A percentile compares a stretch with the other conserved stretches of the same genome.
These are phyloP conservation scores for Nesidiocoris tenuis DNA, from an alignment of 2,888 invertebrate genomes.

Conservation along the genomic window DNA sequence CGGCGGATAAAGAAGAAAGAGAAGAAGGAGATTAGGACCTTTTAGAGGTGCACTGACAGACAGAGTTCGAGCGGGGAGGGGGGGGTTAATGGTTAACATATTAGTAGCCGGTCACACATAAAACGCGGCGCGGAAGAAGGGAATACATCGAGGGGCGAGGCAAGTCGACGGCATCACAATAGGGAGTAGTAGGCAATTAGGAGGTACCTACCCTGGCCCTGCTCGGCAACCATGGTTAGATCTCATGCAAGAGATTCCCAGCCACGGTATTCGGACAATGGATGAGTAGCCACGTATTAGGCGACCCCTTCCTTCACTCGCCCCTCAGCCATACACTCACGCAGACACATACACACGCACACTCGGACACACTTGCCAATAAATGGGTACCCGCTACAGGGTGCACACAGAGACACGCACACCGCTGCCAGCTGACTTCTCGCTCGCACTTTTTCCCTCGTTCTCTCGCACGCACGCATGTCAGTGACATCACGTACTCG, in stretches of 20 bases:
- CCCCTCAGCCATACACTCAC: neutral
- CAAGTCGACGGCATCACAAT: conserved; percentile 9
- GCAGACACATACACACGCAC: neutral
- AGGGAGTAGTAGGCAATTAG: conserved; percentile 32
- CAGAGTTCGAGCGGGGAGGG: too few relatives aligned
- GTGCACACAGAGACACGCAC: too few relatives aligned
- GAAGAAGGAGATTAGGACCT: neutral
- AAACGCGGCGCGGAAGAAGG: conserved; percentile 1
- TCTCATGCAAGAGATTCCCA: conserved; percentile 32
- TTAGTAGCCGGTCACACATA: conserved; percentile 39
- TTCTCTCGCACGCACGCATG: neutral
- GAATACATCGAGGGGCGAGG: conserved; percentile 9
- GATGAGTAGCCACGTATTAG: conserved; percentile 5
- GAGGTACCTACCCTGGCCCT: neutral
- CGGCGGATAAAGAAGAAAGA: conserved; percentile 50
- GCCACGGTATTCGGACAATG: conserved; percentile 16
- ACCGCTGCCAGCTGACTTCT: too few relatives aligned
- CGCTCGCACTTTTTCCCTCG: neutral
- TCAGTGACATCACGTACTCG: neutral
- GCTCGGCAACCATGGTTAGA: conserved; percentile 9
- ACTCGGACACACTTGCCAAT: too few relatives aligned
- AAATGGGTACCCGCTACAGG: too few relatives aligned
- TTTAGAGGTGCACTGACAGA: too few relatives aligned
- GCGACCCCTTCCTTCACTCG: neutral
- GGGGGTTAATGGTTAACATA: conserved; percentile 42